Evolutionary conservation across 2,113 vertebrate genomes (phyloP), one percentile per base, ranked within the genome.

Genomic region (Collichthys lucidus): DNA sequence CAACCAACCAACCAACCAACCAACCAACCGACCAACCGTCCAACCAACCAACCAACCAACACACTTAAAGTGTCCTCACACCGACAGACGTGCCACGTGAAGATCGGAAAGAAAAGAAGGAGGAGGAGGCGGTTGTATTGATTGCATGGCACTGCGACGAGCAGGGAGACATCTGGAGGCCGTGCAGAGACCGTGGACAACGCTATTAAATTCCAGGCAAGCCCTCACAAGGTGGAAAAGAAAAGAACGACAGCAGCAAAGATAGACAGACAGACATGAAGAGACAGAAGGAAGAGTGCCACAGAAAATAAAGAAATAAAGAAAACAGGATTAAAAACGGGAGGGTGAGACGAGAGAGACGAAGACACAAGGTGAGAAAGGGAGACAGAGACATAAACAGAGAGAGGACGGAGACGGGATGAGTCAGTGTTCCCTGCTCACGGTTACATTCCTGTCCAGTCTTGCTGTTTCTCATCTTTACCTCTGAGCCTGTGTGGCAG

Each of bases 151-250:
- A 3, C 47, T 11, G 53, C 7, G 17, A 61, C 44, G 35, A 40
- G 31, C 53, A 15, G 4, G 7, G 11, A 53, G 52, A 57, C 35
- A 61, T 68, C 31, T 56, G 74, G 56, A 64, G 22, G 24, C 22
- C 35, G 6, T 50, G 69, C 61, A 74, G 66, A 79, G 69, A 79
- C 59, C 15, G 53, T 20, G 67, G 68, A 84, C 85, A 56, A 40
- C 42, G 11, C 64, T 52, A 31, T 68, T 77, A 63, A 86, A 91
- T 90, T 86, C 84, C 88, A 83, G 69, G 56, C 88, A 88, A 91
- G 90, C 77, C 85, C 78, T 84, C 78, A 89, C 87, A 93, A 75
- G 81, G 68, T 80, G 69, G 52, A 57, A 74, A 47, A 40, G 8
- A 42, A 49, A 52, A 50, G 14, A 46, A 11, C 5, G 60, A 55